These are phyloP conservation scores for Enteromius afrohamiltoni DNA, from an alignment of 2,797 vertebrate species.

Conservation along the genomic window DNA sequence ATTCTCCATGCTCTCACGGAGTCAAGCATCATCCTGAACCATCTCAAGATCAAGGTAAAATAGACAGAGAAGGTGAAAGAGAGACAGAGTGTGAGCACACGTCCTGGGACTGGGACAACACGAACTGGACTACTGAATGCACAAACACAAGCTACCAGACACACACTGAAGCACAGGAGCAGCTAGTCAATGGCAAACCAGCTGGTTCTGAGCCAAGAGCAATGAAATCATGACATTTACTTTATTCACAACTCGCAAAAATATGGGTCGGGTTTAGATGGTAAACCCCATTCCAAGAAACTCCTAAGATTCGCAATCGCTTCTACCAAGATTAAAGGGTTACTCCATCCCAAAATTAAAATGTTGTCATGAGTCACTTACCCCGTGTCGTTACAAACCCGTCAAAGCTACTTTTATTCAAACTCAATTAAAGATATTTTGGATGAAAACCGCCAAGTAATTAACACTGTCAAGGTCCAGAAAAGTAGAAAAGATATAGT, in stretches of 20 bases:
- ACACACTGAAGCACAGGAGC: constrained; percentile 62
- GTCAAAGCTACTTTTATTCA: too few species aligned
- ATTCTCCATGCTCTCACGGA: constrained; percentile 26
- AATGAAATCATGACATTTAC: constrained; percentile 44
- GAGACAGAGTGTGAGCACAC: constrained; percentile 63
- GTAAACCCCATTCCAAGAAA: background rate
- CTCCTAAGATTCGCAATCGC: constrained; percentile 48
- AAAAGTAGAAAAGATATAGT: too few species aligned
- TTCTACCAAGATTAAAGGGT: background rate
- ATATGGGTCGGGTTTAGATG: background rate
- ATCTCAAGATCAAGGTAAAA: constrained; percentile 36
- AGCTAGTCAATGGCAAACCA: constrained; percentile 55
- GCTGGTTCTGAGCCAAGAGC: constrained; percentile 34
- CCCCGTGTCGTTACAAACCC: too few species aligned
- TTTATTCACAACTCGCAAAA: constrained; percentile 43
- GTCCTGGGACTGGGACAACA: constrained; percentile 77
- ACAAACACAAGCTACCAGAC: constrained; percentile 53
- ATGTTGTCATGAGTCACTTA: too few species aligned
- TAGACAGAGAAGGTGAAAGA: constrained; percentile 33
- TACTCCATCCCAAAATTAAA: too few species aligned
- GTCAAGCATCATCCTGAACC: background rate
- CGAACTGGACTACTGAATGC: constrained; percentile 69
- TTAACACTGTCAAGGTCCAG: too few species aligned
- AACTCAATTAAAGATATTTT: too few species aligned
- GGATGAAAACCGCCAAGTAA: too few species aligned